These are phyloP conservation scores for Morone chrysops DNA, from an alignment of 2,113 vertebrate species.

Conservation along the genomic window DNA sequence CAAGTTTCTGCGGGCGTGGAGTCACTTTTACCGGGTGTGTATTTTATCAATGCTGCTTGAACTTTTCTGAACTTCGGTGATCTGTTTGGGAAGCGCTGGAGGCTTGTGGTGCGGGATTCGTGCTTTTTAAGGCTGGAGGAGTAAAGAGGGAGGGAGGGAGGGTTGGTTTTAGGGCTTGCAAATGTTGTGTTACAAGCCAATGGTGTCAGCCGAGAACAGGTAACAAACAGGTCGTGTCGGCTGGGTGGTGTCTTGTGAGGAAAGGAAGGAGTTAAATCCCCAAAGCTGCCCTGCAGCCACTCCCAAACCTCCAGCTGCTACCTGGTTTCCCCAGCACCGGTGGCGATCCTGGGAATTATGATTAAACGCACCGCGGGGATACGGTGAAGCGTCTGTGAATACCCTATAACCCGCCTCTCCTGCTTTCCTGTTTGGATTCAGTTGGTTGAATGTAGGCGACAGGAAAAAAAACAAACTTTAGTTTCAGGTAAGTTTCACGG, in stretches of 20 bases:
- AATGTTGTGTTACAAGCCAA: background rate
- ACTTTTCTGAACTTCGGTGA: background rate
- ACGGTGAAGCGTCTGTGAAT: background rate
- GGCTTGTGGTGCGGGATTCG: background rate
- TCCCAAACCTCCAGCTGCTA: conserved; percentile 77
- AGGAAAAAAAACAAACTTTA: background rate
- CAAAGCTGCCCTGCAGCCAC: conserved; percentile 66
- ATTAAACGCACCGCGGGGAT: background rate
- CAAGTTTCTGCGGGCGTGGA: conserved; percentile 11
- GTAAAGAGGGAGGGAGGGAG: no score
- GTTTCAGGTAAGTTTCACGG: conserved; percentile 54
- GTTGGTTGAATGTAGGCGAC: background rate
- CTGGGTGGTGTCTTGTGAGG: conserved; percentile 19
- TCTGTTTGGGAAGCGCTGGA: background rate
- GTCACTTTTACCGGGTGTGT: conserved; percentile 18
- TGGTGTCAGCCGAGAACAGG: conserved; percentile 51
- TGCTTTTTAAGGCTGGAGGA: no score
- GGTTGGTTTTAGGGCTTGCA: no score
- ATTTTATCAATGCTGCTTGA: background rate
- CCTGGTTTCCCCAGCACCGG: conserved; percentile 68
- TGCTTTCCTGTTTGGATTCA: conserved; percentile 1
- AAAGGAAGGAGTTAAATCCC: conserved; percentile 78
- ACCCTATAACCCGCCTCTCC: rapidly evolving
- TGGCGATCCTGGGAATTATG: conserved; percentile 37
- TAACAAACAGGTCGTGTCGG: conserved; percentile 72